These are phyloP conservation scores for Rhipidura dahli DNA, from an alignment of 2,113 vertebrate genomes.

Conservation along the genomic window DNA sequence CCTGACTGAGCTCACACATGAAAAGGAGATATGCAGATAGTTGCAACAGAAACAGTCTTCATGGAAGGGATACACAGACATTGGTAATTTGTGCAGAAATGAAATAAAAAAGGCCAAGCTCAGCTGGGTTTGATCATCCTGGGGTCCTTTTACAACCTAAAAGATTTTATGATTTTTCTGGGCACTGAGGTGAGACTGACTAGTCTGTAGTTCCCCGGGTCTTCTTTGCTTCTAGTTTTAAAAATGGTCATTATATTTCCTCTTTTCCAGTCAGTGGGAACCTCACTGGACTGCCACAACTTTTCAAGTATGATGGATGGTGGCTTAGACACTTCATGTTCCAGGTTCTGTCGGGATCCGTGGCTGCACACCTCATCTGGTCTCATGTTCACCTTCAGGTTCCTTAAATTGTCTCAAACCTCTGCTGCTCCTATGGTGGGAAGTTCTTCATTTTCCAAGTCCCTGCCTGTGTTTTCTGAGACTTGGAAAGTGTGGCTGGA, in stretches of 20 bases:
- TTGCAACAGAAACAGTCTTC: not conserved
- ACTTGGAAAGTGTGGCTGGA: not conserved
- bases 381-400: not conserved
- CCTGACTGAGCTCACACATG: not conserved
- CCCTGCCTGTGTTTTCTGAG: not conserved
- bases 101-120: not conserved
- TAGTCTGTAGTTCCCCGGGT: not conserved
- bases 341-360: rapidly evolving
- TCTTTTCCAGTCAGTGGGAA: not conserved
- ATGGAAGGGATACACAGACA: not conserved
- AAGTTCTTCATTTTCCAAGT: not conserved
- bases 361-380: not conserved
- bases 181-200: not conserved
- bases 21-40: not conserved
- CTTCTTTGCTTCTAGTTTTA: not conserved
- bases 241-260: not conserved
- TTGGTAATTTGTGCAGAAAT: not conserved
- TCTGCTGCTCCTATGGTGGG: rapidly evolving
- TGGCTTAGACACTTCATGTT: not conserved
- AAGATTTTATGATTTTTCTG: not conserved
- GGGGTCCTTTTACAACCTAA: not conserved
- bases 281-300: no score
- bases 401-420: not conserved
- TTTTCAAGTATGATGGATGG: not conserved
- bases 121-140: not conserved